A percentile compares a stretch with the other conserved stretches of the same genome.
phyloP scores from a whole-genome alignment of 2,113 vertebrate genomes.

The Centropus bengalensis region DNA sequence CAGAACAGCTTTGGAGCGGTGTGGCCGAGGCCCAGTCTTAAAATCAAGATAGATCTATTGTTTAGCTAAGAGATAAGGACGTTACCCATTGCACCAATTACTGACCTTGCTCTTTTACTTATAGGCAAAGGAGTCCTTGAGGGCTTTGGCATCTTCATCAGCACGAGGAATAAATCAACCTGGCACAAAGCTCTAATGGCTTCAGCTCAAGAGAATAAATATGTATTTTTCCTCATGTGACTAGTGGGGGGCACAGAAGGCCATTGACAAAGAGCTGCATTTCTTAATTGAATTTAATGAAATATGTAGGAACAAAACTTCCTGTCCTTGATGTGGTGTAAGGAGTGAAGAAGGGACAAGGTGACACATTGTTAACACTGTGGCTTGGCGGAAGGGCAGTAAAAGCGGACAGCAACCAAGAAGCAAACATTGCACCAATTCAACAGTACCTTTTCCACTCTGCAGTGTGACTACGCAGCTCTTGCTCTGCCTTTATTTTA shows the following conservation, averaged over 20 bases:
- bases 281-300: slow-evolving; percentile 71
- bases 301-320: slow-evolving; percentile 43
- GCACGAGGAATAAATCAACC: slow-evolving; percentile 64
- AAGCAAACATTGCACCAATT: neutral
- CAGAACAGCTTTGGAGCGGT: fast-evolving
- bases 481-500: neutral
- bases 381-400: neutral
- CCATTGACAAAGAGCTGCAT: slow-evolving; percentile 35
- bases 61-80: slow-evolving; percentile 46
- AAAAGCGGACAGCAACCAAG: neutral
- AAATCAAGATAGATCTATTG: slow-evolving; percentile 61
- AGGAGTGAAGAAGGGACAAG: neutral
- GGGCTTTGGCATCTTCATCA: slow-evolving; percentile 61
- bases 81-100: slow-evolving; percentile 29
- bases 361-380: neutral
- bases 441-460: neutral
- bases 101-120: slow-evolving; percentile 54
- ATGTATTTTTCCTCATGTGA: neutral
- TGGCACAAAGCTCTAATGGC: slow-evolving; percentile 4
- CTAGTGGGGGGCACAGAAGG: neutral
- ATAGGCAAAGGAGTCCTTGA: neutral
- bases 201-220: slow-evolving; percentile 29
- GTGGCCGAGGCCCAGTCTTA: neutral
- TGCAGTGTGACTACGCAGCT: neutral
- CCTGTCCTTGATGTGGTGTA: neutral